Evolutionary conservation across 2,888 invertebrate genomes (phyloP).

Genomic region (Galerucella calmariensis): DNA sequence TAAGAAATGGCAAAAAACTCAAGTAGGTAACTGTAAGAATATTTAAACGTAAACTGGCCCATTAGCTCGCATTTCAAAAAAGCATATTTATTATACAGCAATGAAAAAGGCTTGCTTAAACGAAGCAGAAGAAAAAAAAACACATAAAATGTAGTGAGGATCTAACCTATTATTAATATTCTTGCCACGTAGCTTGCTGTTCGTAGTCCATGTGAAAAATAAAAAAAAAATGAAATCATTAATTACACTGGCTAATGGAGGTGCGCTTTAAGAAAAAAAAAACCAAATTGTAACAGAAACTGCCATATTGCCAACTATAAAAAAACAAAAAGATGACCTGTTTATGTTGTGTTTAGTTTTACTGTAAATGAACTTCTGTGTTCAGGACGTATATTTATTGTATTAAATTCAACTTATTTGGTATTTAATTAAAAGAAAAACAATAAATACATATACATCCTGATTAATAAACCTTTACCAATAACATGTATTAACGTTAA

Average conservation of each 20-base stretch:
- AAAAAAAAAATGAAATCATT: slow-evolving; percentile 56
- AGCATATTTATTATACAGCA: slow-evolving; percentile 15
- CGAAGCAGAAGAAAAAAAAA: slow-evolving; percentile 45
- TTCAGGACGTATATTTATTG: slow-evolving; percentile 16
- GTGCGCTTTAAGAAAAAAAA: slow-evolving; percentile 50
- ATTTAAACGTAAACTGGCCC: slow-evolving; percentile 2
- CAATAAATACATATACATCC: slow-evolving; percentile 21
- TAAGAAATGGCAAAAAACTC: too few relatives aligned
- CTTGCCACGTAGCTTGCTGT: slow-evolving; percentile 84
- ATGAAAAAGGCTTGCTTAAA: slow-evolving; percentile 19
- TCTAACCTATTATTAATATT: slow-evolving; percentile 80
- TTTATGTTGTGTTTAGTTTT: slow-evolving; percentile 26
- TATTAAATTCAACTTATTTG: neutral
- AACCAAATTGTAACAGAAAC: slow-evolving; percentile 42
- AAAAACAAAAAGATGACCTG: slow-evolving; percentile 38
- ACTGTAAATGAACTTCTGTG: slow-evolving; percentile 17
- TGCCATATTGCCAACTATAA: slow-evolving; percentile 37
- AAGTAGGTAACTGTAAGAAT: neutral
- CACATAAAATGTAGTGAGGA: slow-evolving; percentile 64
- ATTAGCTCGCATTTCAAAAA: slow-evolving; percentile 3
- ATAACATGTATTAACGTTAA: slow-evolving; percentile 12
- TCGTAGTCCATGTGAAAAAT: slow-evolving; percentile 65
- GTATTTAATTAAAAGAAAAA: neutral
- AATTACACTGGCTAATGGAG: slow-evolving; percentile 51
- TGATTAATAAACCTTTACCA: slow-evolving; percentile 12